Evolutionary conservation across 1,140 invertebrate genomes (phyloP).

Genomic region (Stegodyphus dumicola): DNA sequence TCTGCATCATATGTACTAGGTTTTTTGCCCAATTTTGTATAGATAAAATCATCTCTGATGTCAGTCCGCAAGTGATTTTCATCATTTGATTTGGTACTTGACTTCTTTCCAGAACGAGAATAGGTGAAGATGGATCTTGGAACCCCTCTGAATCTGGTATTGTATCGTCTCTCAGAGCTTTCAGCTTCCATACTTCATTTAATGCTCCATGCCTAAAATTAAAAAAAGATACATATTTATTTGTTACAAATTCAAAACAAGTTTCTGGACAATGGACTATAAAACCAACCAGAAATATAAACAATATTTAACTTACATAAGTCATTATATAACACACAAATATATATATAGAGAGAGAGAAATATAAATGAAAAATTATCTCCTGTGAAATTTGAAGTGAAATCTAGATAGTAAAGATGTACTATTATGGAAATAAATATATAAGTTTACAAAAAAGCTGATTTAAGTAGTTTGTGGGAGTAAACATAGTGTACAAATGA

Average conservation of each 20-base stretch:
- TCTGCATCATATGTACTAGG: conserved; percentile 11
- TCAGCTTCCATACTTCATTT: conserved; percentile 56
- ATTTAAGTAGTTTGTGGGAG: too few relatives aligned
- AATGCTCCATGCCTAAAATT: conserved; percentile 45
- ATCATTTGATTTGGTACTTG: conserved; percentile 51
- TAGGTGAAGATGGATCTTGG: conserved; percentile 55
- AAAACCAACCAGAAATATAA: neutral
- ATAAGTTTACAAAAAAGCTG: too few relatives aligned
- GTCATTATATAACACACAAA: neutral
- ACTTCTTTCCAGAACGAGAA: conserved; percentile 44
- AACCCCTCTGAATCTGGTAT: conserved; percentile 56
- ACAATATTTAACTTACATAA: neutral
- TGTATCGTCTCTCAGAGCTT: conserved; percentile 53
- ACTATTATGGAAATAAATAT: too few relatives aligned
- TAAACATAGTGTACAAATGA: too few relatives aligned
- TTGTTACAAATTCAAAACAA: neutral
- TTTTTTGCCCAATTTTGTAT: conserved; percentile 56
- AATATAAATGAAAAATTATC: too few relatives aligned
- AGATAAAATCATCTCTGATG: conserved; percentile 53
- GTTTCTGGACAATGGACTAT: too few relatives aligned
- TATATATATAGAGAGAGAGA: too few relatives aligned
- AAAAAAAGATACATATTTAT: neutral
- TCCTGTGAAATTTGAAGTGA: too few relatives aligned
- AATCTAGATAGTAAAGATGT: too few relatives aligned
- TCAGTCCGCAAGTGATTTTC: conserved; percentile 25